Evolutionary conservation across 2,113 vertebrate genomes (phyloP), one percentile per base, ranked within the genome.

Genomic region (Sialia sialis): DNA sequence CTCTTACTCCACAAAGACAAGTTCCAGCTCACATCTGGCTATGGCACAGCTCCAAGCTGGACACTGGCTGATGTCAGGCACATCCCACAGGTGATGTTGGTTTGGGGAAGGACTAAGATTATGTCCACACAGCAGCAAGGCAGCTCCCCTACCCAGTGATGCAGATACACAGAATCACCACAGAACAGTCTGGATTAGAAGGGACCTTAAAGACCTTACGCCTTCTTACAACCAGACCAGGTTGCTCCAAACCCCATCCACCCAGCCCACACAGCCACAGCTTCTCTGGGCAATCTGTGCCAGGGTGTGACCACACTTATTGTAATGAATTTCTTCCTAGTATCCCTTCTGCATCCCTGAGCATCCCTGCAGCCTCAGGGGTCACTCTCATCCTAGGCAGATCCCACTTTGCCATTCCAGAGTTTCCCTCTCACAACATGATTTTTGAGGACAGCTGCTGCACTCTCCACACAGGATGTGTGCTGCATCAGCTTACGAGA

Each of bases 31-130:
- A 0, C 7, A 21, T 32, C 59, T 5, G 0, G 46, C 73, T 38
- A 6, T 0, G 2, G 39, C 8, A 29, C 0, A 0, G 27, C 84
- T 79, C 75, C 0, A 0, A 64, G 73, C 54, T 59, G 46, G 46
- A 23, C 2, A 2, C 20, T 13, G 66, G 17, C 4, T 78, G 64
- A 23, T 38, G 25, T 6, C 34, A 75, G 36, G 29, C 26, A 56
- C 1, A 2, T 54, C 59, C 32, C 83, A 30, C 46, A 13, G 0
- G 2, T 0, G 0, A 51, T 16, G 4, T 0, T 9, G 25, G 39
- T 9, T 4, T 14, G 44, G 64, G 78, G 49, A 89, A 72, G 52
- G 39, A 56, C 1, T 7, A 4, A 63, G 56, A 38, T 7, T 1
- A 51, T 2, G 1, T 13, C 16, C 16, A 41, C 9, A 17, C 62